Percentiles rank a stretch among this genome's conserved stretches.
Conservation (phyloP, 2,797 vertebrate species). For the Cirrhinus mrigala region DNA sequence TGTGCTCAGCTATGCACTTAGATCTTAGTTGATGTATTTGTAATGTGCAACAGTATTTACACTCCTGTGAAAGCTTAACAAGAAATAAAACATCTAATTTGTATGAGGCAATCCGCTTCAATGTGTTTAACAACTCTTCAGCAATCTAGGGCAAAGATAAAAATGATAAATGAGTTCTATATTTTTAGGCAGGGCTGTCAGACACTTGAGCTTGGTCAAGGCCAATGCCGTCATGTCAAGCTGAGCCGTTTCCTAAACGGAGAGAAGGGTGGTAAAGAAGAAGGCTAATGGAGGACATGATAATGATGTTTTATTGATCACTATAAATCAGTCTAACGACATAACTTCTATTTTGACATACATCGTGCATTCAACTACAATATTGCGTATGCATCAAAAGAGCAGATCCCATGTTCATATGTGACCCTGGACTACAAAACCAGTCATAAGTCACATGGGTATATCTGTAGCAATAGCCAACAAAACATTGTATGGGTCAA, state of each 20-base stretch:
- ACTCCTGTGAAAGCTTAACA: constrained; percentile 8
- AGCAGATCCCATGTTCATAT: not conserved
- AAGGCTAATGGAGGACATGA: not conserved
- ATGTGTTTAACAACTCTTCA: constrained; percentile 27
- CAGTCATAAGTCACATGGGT: no score
- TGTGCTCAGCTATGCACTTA: not conserved
- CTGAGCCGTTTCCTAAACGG: constrained; percentile 37
- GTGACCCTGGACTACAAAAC: no score
- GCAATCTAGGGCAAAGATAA: constrained; percentile 67
- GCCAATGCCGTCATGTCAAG: constrained; percentile 56
- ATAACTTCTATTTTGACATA: constrained; percentile 41
- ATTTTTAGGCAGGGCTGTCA: constrained; percentile 76
- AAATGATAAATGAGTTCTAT: constrained; percentile 71
- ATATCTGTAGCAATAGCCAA: no score
- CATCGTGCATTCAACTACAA: not conserved
- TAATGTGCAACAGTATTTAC: constrained; percentile 9
- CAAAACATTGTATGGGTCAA: no score
- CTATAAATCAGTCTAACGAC: constrained; percentile 41
- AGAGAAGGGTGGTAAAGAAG: not conserved
- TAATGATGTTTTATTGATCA: constrained; percentile 18
- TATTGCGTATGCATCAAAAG: not conserved
- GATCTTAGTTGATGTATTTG: constrained; percentile 1
- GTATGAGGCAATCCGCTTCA: constrained; percentile 33
- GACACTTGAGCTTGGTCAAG: constrained; percentile 73
- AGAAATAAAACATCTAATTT: constrained; percentile 2